A percentile compares a stretch with the other conserved stretches of the same genome.
phyloP scores from a whole-genome alignment of 1,140 invertebrate genomes.

The Parapsyche elsis region DNA sequence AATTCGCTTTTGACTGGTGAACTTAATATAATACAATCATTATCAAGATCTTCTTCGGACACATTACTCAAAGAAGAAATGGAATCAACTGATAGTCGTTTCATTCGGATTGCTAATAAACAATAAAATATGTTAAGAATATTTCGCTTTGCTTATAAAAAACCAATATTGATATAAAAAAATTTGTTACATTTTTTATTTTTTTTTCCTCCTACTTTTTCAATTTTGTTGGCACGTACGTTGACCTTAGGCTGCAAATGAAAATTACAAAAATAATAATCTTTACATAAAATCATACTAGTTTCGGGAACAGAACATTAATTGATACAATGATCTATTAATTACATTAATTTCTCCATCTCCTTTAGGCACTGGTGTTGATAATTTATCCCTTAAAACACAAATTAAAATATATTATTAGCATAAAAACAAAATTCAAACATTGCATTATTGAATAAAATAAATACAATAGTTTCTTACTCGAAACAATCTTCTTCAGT shows the following conservation, averaged over 20 bases:
- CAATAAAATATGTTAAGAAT: not conserved
- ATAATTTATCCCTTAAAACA: no score
- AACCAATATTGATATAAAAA: not conserved
- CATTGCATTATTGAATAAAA: no score
- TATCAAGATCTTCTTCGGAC: conserved; percentile 22
- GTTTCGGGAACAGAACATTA: no score
- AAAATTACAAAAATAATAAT: no score
- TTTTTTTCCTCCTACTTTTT: not conserved
- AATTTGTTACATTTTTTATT: not conserved
- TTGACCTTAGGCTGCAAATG: not conserved
- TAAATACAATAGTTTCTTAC: no score
- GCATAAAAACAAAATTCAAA: no score
- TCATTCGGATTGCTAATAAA: not conserved
- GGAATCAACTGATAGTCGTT: conserved; percentile 14
- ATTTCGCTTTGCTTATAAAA: not conserved
- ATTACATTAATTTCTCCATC: no score
- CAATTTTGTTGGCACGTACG: not conserved
- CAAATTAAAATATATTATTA: no score
- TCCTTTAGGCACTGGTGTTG: no score
- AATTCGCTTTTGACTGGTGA: not conserved
- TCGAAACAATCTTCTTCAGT: no score
- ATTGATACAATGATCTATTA: no score
- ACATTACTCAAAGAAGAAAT: conserved; percentile 37
- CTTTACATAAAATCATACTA: no score
- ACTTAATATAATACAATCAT: conserved; percentile 20